Conservation (phyloP, 2,113 vertebrate genomes). For the Notarius quadriscutis region DNA sequence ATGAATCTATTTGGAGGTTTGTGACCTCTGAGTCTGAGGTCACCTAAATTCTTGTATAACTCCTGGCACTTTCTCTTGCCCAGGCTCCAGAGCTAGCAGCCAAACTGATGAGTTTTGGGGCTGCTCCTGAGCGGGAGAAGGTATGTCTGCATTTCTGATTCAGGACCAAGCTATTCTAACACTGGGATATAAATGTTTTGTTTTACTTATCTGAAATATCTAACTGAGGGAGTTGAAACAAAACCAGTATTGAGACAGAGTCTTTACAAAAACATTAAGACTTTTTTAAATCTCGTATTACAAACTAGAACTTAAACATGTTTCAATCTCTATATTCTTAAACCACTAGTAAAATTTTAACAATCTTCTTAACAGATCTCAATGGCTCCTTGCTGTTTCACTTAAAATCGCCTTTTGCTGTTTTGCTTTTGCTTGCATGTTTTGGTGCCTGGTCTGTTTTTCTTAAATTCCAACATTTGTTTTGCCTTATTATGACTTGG, state of each 20-base stretch:
- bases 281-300: background rate
- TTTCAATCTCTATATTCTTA: background rate
- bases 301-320: background rate
- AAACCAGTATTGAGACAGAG: no score
- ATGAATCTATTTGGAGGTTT: conserved; percentile 50
- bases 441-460: background rate
- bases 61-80: conserved; percentile 68
- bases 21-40: conserved; percentile 59
- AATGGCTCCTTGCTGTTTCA: background rate
- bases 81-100: conserved; percentile 72
- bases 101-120: conserved; percentile 73
- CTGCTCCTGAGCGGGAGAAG: conserved; percentile 70
- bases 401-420: background rate
- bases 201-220: background rate
- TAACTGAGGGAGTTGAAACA: background rate
- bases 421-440: background rate
- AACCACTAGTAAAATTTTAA: background rate
- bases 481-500: conserved; percentile 28
- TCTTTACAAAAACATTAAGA: background rate
- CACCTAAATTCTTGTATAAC: conserved; percentile 63
- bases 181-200: conserved; percentile 2
- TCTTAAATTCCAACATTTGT: background rate
- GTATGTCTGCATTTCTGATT: conserved; percentile 62
- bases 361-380: background rate
- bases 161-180: conserved; percentile 24